These are phyloP conservation scores for Sesia bembeciformis DNA, from an alignment of 2,888 invertebrate species.

Conservation along the genomic window DNA sequence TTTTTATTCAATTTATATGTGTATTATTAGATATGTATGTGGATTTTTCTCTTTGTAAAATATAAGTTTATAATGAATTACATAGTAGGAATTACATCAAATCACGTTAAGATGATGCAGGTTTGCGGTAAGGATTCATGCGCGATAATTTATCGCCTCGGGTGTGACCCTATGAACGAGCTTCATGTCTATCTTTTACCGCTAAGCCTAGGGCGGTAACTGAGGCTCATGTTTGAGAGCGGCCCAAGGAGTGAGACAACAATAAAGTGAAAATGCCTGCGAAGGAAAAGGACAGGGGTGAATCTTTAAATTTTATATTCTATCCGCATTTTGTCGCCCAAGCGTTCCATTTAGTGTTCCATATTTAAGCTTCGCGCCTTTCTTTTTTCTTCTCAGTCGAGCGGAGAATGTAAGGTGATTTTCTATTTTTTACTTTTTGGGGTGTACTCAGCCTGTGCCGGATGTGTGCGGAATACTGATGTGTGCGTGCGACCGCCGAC, in stretches of 20 bases:
- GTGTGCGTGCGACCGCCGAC: constrained; percentile 66
- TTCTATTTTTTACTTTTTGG: constrained; percentile 46
- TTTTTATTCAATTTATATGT: too few species aligned
- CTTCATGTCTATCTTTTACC: constrained; percentile 69
- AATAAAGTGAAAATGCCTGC: constrained; percentile 18
- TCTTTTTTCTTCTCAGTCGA: constrained; percentile 58
- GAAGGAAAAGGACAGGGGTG: constrained; percentile 42
- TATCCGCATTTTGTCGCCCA: constrained; percentile 74
- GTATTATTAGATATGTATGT: too few species aligned
- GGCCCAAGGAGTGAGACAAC: constrained; percentile 39
- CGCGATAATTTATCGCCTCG: constrained; percentile 36
- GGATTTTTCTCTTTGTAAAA: too few species aligned
- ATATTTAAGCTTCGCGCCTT: constrained; percentile 69
- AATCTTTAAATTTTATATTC: constrained; percentile 72
- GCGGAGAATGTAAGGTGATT: constrained; percentile 58
- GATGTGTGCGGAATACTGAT: constrained; percentile 68
- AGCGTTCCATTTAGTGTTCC: constrained; percentile 75
- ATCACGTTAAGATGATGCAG: constrained; percentile 37
- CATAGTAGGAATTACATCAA: constrained; percentile 6
- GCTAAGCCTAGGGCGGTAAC: constrained; percentile 69
- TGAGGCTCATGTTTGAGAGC: constrained; percentile 58
- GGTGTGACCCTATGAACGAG: constrained; percentile 49
- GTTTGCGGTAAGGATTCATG: constrained; percentile 24
- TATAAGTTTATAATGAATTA: too few species aligned
- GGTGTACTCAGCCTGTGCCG: constrained; percentile 40